Conservation (phyloP, 2,797 vertebrate genomes). For the Muscicapa striata region DNA sequence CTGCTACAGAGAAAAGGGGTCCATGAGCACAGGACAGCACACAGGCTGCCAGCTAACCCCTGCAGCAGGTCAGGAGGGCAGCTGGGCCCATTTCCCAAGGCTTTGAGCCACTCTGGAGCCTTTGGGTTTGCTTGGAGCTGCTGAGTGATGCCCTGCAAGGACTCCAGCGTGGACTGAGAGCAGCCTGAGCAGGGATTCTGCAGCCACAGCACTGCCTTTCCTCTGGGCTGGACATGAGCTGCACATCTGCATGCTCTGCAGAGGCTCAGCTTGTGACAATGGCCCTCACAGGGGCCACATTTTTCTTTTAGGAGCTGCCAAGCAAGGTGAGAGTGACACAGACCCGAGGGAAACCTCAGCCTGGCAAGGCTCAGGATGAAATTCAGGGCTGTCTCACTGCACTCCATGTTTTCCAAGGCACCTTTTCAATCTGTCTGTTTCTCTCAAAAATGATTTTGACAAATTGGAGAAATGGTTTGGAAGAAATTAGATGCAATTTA, state of each 20-base stretch:
- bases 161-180: not conserved
- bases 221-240: not conserved
- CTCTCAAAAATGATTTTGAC: conserved; percentile 39
- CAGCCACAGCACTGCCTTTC: not conserved
- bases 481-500: conserved; percentile 54
- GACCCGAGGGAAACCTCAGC: not conserved
- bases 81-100: not conserved
- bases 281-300: not conserved
- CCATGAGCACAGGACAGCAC: not conserved
- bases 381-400: not conserved
- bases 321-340: not conserved
- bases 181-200: not conserved
- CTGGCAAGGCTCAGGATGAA: not conserved
- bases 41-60: not conserved
- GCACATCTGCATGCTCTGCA: not conserved
- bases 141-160: not conserved
- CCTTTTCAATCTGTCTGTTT: not conserved
- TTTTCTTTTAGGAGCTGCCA: not conserved
- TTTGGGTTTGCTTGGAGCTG: not conserved
- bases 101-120: not conserved
- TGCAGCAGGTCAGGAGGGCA: not conserved
- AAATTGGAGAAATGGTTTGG: conserved; percentile 54
- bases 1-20: not conserved
- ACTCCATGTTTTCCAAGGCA: not conserved
- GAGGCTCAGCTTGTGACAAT: not conserved